Evolutionary conservation across 2,888 invertebrate genomes (phyloP), one percentile per base, ranked within the genome.

Genomic region (Rhabditophanes sp.): DNA sequence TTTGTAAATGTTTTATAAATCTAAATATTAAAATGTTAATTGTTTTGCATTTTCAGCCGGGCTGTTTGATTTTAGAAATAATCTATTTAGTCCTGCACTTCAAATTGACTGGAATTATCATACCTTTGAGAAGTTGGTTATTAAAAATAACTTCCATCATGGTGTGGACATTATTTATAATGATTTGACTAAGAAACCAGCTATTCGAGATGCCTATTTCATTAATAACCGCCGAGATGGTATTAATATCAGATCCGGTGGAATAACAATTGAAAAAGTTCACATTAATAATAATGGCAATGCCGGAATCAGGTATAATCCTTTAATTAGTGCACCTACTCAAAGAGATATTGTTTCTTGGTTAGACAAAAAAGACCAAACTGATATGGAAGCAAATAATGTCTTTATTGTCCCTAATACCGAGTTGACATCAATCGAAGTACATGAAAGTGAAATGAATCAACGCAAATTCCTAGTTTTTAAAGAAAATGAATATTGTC

Each of bases 161-260:
- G 96, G 93, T 0, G 71, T 96, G 18, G 88, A 87, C 19, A 76
- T 96, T 24, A 71, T 88, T 39, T 90, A 88, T 68, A 83, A 88
- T 1, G 87, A 96, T 68, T 77, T 90, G 38, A 85, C 80, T 65
- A 80, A 82, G 42, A 69, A 67, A 35, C 66, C 58, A n/a, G 65
- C 65, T 1, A 45, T 64, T 12, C 25, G 48, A 11, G 37, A 54
- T 22, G 42, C 45, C 14, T 9, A 32, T 8, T 46, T 63, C 17
- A 30, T 31, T n/a, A 45, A 46, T 17, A 64, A 64, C 31, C 40
- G 64, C 8, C 29, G 61, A 76, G 87, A 40, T 80, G 84, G 56
- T 82, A 84, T 66, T 70, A 37, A 46, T 9, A 30, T 61, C 1
- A 34, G 60, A 24, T 65, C 58, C 3, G 50, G 51, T n/a, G 65